phyloP scores from a whole-genome alignment of 2,888 invertebrate species.

The Melanophora roralis region DNA sequence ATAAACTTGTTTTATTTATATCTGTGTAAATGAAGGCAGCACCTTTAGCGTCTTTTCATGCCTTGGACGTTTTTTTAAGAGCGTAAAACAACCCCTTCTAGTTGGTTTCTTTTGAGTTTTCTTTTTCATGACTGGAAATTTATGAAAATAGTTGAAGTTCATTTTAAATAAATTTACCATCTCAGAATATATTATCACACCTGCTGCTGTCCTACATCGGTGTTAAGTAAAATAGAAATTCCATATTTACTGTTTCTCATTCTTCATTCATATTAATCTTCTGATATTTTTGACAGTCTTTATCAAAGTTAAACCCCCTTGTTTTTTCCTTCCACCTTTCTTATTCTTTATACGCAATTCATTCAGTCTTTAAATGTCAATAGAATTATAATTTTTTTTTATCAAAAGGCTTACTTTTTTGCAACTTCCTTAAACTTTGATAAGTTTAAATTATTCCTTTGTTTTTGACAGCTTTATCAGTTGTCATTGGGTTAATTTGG shows the following conservation, averaged over 20 bases:
- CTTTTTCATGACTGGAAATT: background rate
- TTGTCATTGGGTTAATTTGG: conserved; percentile 39
- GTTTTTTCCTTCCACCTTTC: background rate
- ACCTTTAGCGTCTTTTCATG: conserved; percentile 4
- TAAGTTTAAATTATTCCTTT: conserved; percentile 21
- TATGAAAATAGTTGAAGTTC: conserved; percentile 48
- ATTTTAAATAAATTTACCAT: conserved; percentile 61
- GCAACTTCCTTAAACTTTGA: background rate
- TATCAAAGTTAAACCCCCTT: conserved; percentile 50
- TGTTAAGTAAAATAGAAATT: conserved; percentile 10
- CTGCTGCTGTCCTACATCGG: conserved; percentile 64
- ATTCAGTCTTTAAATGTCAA: background rate
- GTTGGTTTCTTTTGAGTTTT: background rate
- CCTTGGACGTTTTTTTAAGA: background rate
- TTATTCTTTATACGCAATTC: background rate
- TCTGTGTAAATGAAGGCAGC: background rate
- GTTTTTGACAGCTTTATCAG: conserved; percentile 44
- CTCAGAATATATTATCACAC: conserved; percentile 62
- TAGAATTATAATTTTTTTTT: background rate
- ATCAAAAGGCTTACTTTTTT: background rate
- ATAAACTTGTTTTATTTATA: background rate
- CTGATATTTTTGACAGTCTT: conserved; percentile 50
- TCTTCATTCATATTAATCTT: conserved; percentile 49
- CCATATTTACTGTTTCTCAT: conserved; percentile 13
- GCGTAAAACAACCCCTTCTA: conserved; percentile 16